Evolutionary conservation across 2,113 vertebrate genomes (phyloP), one percentile per base, ranked within the genome.

Genomic region (Jacana jacana): DNA sequence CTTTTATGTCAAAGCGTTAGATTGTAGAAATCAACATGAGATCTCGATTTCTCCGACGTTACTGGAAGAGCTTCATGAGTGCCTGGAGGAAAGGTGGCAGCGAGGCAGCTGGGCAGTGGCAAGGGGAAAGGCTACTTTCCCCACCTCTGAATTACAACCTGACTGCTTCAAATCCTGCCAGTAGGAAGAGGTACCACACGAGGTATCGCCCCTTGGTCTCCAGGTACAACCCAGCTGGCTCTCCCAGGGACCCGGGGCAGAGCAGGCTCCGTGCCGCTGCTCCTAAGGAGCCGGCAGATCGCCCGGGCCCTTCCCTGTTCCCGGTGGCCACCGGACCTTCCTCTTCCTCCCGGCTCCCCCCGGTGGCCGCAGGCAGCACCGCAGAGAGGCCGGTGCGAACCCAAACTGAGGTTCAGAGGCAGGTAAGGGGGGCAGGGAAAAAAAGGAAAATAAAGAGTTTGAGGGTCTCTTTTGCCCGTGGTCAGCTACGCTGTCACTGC

Each of bases 401-500:
- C 40, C 20, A 12, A 4, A 4, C 12, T 2, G 4, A 20, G 49
- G 31, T 10, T 42, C 31, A 6, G 42, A 25, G 44, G 8, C 9
- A 22, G 40, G 11, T 20, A 7, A 30, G 4, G n/a, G 2, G n/a
- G n/a, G n/a, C n/a, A n/a, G n/a, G 3, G 13, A 31, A 28, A 37
- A n/a, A 71, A 48, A 3, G 14, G n/a, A 11, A 54, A 69, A 57
- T 2, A 5, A 22, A 30, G 16, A 51, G 23, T 37, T 22, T 7
- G 58, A 2, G 23, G 27, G 37, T 25, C 28, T 7, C 1, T 19
- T 23, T 19, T 19, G 52, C 39, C 61, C 30, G 6, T 2, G 39
- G 61, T 15, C 37, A n/a, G 49, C 35, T 16, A 2, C 16, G 3
- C 8, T 0, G 25, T 3, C 37, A 8, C 1, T 14, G 37, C 23